Base-by-base conservation (phyloP, 2,113 vertebrate genomes). In the Pelecanoides urinatrix region DNA sequence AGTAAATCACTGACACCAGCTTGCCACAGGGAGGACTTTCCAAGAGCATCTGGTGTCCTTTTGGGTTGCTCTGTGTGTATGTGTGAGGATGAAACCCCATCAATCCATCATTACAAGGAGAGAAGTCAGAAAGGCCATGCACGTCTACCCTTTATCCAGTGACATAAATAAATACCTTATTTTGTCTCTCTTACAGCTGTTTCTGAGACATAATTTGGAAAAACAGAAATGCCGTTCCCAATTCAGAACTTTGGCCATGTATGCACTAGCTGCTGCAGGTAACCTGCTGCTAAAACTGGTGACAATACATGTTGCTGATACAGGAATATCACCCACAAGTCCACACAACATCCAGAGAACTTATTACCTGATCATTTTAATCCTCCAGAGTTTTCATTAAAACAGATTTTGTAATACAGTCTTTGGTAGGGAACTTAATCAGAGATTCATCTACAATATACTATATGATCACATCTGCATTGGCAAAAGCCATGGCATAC, bases 331-430 rank as follows among this genome's bases (percentile, higher is more conserved):
- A 14, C 96, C 92, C 73, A 63, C 32, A 45, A 97, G 52, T n/a
- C 91, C 92, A 79, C 82, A 49, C n/a, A 96, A 34, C 23, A 95
- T 75, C 36, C 42, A 53, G 38, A 93, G 62, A n/a, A 77, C 85
- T 50, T 86, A 83, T 78, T 30, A 34, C 96, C 61, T 15, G 66
- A 94, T 73, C 77, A 90, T 97, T 97, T 59, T 92, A 97, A 36
- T 96, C 89, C 21, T 86, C 84, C 59, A 97, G 86, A 23, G 20
- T 75, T 13, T 92, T 91, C 25, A 97, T 87, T 10, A 96, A 78
- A 58, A 95, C 0, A 0, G 91, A 72, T 1, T 91, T 49, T 96
- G 52, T 32, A 97, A 29, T 11, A 76, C 29, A 9, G 58, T 52
- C 4, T 95, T 89, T 79, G 93, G 52, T 89, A 97, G 50, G 52